Conservation (phyloP, 2,113 vertebrate genomes). For the Cariama cristata region DNA sequence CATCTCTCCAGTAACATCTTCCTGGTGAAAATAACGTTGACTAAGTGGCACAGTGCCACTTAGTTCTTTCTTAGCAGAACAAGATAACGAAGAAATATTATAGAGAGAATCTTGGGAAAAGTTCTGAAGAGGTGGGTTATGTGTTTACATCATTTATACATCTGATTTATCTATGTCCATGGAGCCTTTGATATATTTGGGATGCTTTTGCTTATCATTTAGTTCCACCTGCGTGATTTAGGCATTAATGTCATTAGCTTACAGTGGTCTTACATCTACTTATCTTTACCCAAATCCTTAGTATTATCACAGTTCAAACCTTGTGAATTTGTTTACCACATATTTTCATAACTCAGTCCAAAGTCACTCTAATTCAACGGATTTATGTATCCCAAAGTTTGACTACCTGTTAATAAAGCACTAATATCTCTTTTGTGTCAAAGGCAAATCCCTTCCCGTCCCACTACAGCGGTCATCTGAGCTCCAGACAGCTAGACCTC, state of each 20-base stretch:
- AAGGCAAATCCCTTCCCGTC: background rate
- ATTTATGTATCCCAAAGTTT: background rate
- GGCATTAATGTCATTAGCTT: background rate
- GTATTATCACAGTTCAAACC: background rate
- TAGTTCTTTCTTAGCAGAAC: background rate
- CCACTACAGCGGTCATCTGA: background rate
- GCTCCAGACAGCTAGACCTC: background rate
- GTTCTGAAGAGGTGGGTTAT: background rate
- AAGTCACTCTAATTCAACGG: background rate
- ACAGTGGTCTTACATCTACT: background rate
- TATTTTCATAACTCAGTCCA: background rate
- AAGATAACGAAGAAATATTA: background rate
- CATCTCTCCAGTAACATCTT: background rate
- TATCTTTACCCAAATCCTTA: background rate
- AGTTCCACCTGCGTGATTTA: background rate
- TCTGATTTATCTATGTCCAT: background rate
- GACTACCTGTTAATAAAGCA: background rate
- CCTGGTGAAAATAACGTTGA: background rate
- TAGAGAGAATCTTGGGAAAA: background rate
- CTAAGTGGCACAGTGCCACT: background rate
- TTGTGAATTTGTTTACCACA: background rate
- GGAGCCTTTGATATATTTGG: background rate
- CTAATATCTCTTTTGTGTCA: background rate
- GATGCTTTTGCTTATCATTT: background rate
- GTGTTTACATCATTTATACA: background rate